phyloP scores from a whole-genome alignment of 2,888 invertebrate species.

The Cephalotes varians region DNA sequence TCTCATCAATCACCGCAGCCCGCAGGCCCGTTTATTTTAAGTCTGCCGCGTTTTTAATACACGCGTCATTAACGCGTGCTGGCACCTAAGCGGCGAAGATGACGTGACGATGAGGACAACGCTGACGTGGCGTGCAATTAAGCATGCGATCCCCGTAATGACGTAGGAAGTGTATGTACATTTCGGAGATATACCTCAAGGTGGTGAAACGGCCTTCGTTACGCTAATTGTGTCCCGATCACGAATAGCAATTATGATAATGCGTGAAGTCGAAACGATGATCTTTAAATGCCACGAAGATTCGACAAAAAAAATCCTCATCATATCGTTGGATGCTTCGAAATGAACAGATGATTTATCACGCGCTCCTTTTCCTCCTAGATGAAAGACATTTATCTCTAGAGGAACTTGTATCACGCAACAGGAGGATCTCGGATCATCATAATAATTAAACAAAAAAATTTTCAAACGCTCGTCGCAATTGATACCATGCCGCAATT shows the following conservation, averaged over 20 bases:
- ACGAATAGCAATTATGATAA: neutral
- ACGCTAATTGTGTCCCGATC: neutral
- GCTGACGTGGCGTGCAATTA: constrained; percentile 71
- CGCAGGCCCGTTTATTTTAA: constrained; percentile 80
- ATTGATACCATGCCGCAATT: no score
- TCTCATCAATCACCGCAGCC: constrained; percentile 79
- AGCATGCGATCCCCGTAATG: constrained; percentile 70
- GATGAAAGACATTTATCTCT: constrained; percentile 43
- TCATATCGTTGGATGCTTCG: constrained; percentile 28
- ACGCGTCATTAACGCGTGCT: constrained; percentile 80
- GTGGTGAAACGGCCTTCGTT: constrained; percentile 8
- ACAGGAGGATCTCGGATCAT: neutral
- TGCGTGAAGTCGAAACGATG: constrained; percentile 1
- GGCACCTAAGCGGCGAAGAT: constrained; percentile 68
- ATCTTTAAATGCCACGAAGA: neutral
- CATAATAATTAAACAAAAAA: neutral
- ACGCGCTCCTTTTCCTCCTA: constrained; percentile 10
- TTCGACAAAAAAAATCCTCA: constrained; percentile 34
- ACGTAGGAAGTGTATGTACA: constrained; percentile 57
- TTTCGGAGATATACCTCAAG: neutral
- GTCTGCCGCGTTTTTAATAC: constrained; percentile 80
- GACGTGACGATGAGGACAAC: constrained; percentile 51
- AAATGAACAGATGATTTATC: constrained; percentile 37
- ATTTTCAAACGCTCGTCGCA: neutral
- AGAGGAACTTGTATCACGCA: neutral